Evolutionary conservation across 2,113 vertebrate species (phyloP).

Genomic region (Helogale parvula): DNA sequence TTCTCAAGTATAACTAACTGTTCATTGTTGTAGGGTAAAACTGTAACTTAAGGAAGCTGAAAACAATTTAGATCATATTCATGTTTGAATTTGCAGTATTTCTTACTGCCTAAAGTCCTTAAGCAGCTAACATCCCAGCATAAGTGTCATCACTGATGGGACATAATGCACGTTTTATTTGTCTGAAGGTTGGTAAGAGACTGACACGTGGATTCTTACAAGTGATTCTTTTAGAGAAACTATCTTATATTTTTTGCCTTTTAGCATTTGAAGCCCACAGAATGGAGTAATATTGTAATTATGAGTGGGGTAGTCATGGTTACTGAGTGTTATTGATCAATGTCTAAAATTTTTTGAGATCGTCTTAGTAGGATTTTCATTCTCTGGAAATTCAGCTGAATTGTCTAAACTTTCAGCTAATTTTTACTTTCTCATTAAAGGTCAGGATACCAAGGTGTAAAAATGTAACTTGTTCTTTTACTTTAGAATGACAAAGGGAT

Average conservation of each 20-base stretch:
- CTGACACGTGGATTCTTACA: background rate
- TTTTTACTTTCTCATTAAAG: background rate
- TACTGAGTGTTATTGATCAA: background rate
- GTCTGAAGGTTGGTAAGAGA: background rate
- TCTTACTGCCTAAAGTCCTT: background rate
- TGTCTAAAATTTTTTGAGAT: background rate
- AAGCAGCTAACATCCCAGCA: background rate
- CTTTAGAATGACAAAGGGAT: background rate
- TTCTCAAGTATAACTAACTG: background rate
- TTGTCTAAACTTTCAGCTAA: background rate
- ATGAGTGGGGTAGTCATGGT: background rate
- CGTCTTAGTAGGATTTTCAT: background rate
- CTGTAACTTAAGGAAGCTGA: background rate
- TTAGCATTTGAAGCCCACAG: background rate
- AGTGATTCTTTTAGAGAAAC: background rate
- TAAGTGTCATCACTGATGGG: background rate
- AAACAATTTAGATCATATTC: background rate
- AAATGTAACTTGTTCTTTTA: conserved; percentile 5
- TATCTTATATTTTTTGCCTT: background rate
- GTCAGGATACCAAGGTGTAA: background rate
- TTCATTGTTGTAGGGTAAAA: background rate
- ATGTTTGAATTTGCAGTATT: background rate
- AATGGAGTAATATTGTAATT: background rate
- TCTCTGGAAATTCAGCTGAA: background rate
- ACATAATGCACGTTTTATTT: background rate